phyloP scores from a whole-genome alignment of 2,888 invertebrate genomes.

The Aleiodes testaceus region DNA sequence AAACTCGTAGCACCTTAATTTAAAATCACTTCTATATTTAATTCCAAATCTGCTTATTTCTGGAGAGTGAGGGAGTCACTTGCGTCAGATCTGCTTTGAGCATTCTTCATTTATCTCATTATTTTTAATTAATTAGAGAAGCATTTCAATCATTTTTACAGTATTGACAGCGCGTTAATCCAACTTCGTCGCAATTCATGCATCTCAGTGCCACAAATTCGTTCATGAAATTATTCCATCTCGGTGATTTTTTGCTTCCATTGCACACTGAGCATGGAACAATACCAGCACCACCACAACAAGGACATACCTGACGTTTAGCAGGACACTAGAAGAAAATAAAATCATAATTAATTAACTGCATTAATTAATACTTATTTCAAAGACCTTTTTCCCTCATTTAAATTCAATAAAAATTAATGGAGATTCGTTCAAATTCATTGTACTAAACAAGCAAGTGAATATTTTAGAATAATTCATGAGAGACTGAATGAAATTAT shows the following conservation, averaged over 20 bases:
- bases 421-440: too few species aligned
- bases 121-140: neutral
- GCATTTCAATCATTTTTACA: constrained; percentile 76
- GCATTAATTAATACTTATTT: neutral
- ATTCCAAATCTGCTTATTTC: neutral
- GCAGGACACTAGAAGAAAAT: constrained; percentile 80
- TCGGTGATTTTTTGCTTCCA: constrained; percentile 96
- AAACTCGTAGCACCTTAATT: constrained; percentile 23
- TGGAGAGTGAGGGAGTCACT: neutral
- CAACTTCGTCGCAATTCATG: constrained; percentile 96
- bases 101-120: neutral
- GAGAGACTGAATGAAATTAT: constrained; percentile 7
- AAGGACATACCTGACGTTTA: constrained; percentile 86
- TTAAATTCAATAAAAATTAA: too few species aligned
- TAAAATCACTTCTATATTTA: neutral
- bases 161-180: constrained; percentile 89
- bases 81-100: neutral
- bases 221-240: constrained; percentile 94
- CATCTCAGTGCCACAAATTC: constrained; percentile 95
- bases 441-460: neutral
- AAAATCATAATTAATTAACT: constrained; percentile 8
- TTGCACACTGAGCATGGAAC: constrained; percentile 94
- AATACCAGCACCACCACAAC: constrained; percentile 93
- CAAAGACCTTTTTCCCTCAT: too few species aligned
- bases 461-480: neutral